Evolutionary conservation across 1,140 invertebrate genomes (phyloP), one percentile per base, ranked within the genome.

Genomic region (Aphis gossypii): DNA sequence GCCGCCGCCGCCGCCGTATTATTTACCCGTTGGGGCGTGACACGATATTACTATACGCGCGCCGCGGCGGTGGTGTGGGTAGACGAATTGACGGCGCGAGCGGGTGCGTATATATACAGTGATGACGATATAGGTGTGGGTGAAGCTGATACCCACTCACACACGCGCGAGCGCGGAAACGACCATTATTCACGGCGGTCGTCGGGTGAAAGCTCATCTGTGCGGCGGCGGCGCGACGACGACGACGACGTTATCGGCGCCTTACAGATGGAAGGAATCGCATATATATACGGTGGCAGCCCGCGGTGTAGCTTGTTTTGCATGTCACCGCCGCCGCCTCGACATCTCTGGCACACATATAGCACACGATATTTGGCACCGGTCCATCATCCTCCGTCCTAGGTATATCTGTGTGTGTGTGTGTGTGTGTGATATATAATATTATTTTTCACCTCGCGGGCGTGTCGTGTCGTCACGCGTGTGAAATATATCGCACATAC

Each of bases 241-340:
- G 30, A 30, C 86, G 86, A 48, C 87, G 87, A 88, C 87, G 87
- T 88, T 88, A 88, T 88, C 87, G 48, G 87, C 87, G 46, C 87
- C 87, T 88, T 88, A 88, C 87, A 88, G 87, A 88, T 88, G 87
- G 87, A 88, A 51, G 87, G 87, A 88, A 88, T 21, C 46, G 46
- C 46, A 20, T 76, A n/a, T 68, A 51, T 18, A 51, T 5, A 21
- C 83, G 41, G 82, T 20, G 35, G 38, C 14, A 35, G 35, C 25
- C 44, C 38, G 46, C 60, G 14, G 1, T n/a, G 60, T 35, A 18
- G 30, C 87, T 51, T 48, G 87, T 88, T 88, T 88, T 23, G 46
- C 87, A 35, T n/a, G 87, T 88, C 87, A 54, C 86, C 86, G 44
- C n/a, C 84, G 84, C 84, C 44, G 30, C 46, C 48, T 51, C 48